Evolutionary conservation across 2,113 vertebrate species (phyloP).

Genomic region (Petrocephalus zakoni): DNA sequence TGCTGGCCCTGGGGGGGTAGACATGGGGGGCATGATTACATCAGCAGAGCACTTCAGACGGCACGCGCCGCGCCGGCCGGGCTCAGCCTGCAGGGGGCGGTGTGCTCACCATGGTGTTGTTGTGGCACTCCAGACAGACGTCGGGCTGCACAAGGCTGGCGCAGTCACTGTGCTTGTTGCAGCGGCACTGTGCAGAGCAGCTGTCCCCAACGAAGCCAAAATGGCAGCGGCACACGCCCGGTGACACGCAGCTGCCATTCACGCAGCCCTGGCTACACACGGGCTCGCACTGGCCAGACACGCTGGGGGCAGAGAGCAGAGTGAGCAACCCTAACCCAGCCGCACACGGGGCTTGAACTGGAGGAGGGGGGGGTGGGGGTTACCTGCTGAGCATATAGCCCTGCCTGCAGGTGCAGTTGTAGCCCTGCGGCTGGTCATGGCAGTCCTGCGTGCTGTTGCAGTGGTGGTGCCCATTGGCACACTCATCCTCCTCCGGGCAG

Average conservation of each 20-base stretch:
- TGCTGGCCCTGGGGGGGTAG: conserved; percentile 64
- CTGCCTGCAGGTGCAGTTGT: conserved; percentile 79
- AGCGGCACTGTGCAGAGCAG: conserved; percentile 82
- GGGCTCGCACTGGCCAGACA: conserved; percentile 76
- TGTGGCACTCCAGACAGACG: conserved; percentile 75
- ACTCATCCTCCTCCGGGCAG: conserved; percentile 85
- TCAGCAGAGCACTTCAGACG: neutral
- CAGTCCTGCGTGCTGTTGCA: conserved; percentile 86
- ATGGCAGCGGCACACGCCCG: conserved; percentile 78
- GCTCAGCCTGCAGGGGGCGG: neutral
- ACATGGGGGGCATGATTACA: neutral
- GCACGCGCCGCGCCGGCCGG: neutral
- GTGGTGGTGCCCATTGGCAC: conserved; percentile 79
- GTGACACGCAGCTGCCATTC: conserved; percentile 79
- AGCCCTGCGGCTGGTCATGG: conserved; percentile 70
- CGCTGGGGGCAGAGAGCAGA: conserved; percentile 42
- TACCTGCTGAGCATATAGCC: conserved; percentile 83
- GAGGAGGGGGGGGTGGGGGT: neutral
- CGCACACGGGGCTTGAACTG: too few species aligned
- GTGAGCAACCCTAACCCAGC: too few species aligned
- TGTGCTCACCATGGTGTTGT: conserved; percentile 72
- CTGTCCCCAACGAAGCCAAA: conserved; percentile 84
- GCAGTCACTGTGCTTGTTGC: conserved; percentile 87
- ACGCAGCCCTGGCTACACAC: conserved; percentile 83
- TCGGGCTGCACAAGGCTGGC: conserved; percentile 68